Evolutionary conservation across 2,113 vertebrate genomes (phyloP), one percentile per base, ranked within the genome.

Genomic region (Cavia porcellus): DNA sequence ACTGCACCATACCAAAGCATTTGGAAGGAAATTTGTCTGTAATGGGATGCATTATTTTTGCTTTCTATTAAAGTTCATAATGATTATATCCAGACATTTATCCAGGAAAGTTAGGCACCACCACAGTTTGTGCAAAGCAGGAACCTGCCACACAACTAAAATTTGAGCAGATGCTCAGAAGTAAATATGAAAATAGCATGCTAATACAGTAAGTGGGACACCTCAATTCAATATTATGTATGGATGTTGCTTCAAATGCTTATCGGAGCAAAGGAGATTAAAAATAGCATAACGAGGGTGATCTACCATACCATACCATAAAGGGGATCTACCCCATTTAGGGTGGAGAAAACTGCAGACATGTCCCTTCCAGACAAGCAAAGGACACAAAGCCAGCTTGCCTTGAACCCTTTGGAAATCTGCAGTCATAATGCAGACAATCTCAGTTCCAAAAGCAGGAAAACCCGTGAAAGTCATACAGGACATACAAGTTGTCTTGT

Each of bases 11-110:
- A 57, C 7, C n/a, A 57, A 90, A 30, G 5, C 55, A 66, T 93
- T 86, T 96, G 88, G 45, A 82, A 96, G 66, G 66, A 84, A 86
- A 52, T 5, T 11, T 81, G 52, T 45, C 32, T 84, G 22, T 88
- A 84, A 96, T 74, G 45, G 11, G 32, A 79, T n/a, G 8, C 17
- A 59, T 64, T 11, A 52, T 81, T 90, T 45, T 55, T 12, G 38
- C 1, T 61, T 68, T 25, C n/a, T 13, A 7, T 86, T 64, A 35
- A 22, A 55, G 24, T 20, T 91, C 28, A 90, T 17, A 94, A 94
- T 83, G 28, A 91, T 93, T 95, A 66, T n/a, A 82, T 83, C 38
- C 8, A 88, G 68, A 50, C 24, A 72, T 10, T 35, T 15, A 94
- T 84, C 72, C 10, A 50, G 24, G 13, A 68, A 30, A 80, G 6